Evolutionary conservation across 64 coral and sea anemone species (phyloP).

Genomic region (Pachyseris speciosa): DNA sequence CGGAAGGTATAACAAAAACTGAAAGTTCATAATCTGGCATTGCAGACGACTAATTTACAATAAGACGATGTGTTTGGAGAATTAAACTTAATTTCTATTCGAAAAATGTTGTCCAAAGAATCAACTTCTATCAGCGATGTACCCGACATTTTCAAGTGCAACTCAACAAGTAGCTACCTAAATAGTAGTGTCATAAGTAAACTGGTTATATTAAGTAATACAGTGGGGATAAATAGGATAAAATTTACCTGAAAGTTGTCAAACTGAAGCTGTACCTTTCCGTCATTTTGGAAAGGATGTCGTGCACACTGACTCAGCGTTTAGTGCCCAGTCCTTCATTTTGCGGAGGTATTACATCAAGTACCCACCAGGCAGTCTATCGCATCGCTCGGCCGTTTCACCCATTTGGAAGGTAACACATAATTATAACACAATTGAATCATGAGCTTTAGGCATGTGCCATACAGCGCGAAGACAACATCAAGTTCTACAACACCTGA

Average conservation of each 20-base stretch:
- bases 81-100: too few species aligned
- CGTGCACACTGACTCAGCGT: constrained; percentile 69
- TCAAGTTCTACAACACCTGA: not conserved
- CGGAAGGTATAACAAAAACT: too few species aligned
- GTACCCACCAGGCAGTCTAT: too few species aligned
- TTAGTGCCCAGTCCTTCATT: constrained; percentile 31
- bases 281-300: constrained; percentile 92
- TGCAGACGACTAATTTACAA: too few species aligned
- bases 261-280: constrained; percentile 99
- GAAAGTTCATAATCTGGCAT: too few species aligned
- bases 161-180: not conserved
- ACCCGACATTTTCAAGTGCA: not conserved
- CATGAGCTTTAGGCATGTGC: not conserved
- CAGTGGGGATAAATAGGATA: constrained; percentile 1
- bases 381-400: not conserved
- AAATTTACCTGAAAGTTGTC: constrained; percentile 98
- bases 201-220: not conserved
- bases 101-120: too few species aligned
- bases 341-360: too few species aligned
- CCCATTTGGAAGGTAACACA: too few species aligned
- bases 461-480: not conserved
- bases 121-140: not conserved
- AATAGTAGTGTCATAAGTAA: not conserved
- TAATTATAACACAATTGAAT: too few species aligned
- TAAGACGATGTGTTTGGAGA: too few species aligned